phyloP scores from a whole-genome alignment of 1,140 invertebrate species.

The Archegozetes longisetosus region DNA sequence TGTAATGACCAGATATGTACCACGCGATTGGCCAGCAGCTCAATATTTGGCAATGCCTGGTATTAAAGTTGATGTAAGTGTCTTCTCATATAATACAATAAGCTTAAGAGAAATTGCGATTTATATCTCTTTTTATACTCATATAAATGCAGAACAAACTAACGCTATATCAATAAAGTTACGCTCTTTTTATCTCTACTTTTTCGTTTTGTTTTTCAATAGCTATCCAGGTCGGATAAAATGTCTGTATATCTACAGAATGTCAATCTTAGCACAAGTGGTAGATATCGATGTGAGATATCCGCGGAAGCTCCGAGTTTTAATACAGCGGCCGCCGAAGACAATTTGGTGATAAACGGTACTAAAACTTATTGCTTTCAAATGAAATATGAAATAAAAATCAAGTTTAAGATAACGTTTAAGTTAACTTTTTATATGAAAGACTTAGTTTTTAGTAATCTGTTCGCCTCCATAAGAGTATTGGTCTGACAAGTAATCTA shows the following conservation, averaged over 20 bases:
- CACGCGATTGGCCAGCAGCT: constrained; percentile 17
- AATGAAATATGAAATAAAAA: too few species aligned
- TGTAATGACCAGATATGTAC: constrained; percentile 3
- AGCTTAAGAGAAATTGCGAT: too few species aligned
- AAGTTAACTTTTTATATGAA: too few species aligned
- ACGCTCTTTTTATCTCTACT: neutral
- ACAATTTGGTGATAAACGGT: constrained; percentile 57
- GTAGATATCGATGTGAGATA: constrained; percentile 44
- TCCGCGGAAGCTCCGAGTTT: constrained; percentile 69
- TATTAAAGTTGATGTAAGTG: constrained; percentile 17
- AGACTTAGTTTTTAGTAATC: too few species aligned
- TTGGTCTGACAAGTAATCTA: too few species aligned
- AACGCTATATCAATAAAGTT: neutral
- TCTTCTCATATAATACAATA: neutral
- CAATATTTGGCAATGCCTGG: constrained; percentile 13
- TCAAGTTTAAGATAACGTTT: too few species aligned
- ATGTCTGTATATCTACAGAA: constrained; percentile 22
- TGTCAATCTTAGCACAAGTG: constrained; percentile 22
- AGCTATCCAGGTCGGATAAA: constrained; percentile 23
- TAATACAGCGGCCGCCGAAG: constrained; percentile 51
- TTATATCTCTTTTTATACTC: neutral
- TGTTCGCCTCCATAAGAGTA: too few species aligned
- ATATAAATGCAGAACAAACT: neutral
- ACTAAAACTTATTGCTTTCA: constrained; percentile 25
- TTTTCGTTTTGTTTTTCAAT: too few species aligned